Evolutionary conservation across 2,888 invertebrate genomes (phyloP), one percentile per base, ranked within the genome.

Genomic region (Adela reaumurella): DNA sequence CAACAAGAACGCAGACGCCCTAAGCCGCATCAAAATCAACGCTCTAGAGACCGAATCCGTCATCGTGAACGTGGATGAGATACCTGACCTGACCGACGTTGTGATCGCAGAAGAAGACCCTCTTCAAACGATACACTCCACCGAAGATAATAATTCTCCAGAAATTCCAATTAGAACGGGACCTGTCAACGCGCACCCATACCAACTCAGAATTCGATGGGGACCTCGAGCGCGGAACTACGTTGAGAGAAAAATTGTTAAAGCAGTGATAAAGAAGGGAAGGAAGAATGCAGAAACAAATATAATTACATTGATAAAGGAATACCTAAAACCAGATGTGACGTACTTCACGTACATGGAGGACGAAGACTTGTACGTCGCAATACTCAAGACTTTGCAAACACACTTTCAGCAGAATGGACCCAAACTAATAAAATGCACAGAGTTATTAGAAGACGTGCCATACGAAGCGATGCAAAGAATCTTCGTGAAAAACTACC

Each of bases 1-100:
- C n/a, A 51, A 54, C 17, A 46, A 35, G 11, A 54, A 52, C 18
- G 54, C 54, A 14, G 54, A 54, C 41, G 49, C 49, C 10, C 42
- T 52, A 10, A 43, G 43, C 8, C 46, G 51, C 8, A 46, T 50
- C 10, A 28, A 46, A 16, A 24, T 43, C 2, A 48, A 49, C 14
- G 35, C 35, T 3, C 4, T 35, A 24, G 35, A 35, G 8, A 10
- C 8, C 3, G 11, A 10, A 18, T 18, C 6, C 18, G 14, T 24
- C 4, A 43, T 10, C 2, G 19, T 11, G 19, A 10, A 43, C 3
- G 17, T 19, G 19, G 11, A 43, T 3, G 18, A 17, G 14, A 10
- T 17, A 6, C 16, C 10, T 14, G 18, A 16, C 16, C 8, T 10
- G 3, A 43, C 11, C 8, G n/a, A 19, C 6, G 10, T 17, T 10